Evolutionary conservation across 2,888 invertebrate genomes (phyloP), one percentile per base, ranked within the genome.

Genomic region (Arctia plantaginis): DNA sequence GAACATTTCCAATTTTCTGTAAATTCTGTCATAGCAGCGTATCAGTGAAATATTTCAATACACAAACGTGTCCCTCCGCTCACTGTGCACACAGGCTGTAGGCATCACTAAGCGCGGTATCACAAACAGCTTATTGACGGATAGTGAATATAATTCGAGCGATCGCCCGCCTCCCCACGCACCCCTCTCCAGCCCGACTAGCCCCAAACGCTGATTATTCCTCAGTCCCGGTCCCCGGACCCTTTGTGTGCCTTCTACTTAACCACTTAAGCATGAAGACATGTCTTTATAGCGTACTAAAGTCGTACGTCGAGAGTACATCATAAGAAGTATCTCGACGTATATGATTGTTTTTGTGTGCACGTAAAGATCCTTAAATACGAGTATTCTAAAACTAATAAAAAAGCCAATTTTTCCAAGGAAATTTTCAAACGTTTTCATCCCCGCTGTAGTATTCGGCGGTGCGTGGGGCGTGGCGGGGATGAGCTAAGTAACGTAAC

Each of bases 51-150:
- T 51, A 23, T 55, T n/a, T 3, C 23, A 8, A n/a, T 7, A 62
- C 27, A 30, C 3, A 47, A 41, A 18, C 39, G 59, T 20, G n/a
- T 12, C 27, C 70, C 30, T 44, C 44, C 35, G 51, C 51, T 41
- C 8, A 51, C 15, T 30, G 47, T 66, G 66, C 12, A 35, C 66
- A 35, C 51, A 51, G 18, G 27, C 71, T 66, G 20, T 35, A 33
- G 59, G 66, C 66, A 66, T 69, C 67, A 55, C 62, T 72, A 41
- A 71, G 47, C 44, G 66, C 67, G 35, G 64, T 68, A 47, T 74
- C 67, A 44, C 64, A 47, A 64, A 66, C 71, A 72, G 69, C 64
- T 78, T 74, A 76, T 74, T 72, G 75, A 64, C 69, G 66, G 47
- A 74, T 69, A 69, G 59, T 75, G 69, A 65, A 59, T 47, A 70